A percentile compares a stretch with the other conserved stretches of the same genome.
phyloP scores from a whole-genome alignment of 2,888 invertebrate species.

The Lasioglossum calceatum region DNA sequence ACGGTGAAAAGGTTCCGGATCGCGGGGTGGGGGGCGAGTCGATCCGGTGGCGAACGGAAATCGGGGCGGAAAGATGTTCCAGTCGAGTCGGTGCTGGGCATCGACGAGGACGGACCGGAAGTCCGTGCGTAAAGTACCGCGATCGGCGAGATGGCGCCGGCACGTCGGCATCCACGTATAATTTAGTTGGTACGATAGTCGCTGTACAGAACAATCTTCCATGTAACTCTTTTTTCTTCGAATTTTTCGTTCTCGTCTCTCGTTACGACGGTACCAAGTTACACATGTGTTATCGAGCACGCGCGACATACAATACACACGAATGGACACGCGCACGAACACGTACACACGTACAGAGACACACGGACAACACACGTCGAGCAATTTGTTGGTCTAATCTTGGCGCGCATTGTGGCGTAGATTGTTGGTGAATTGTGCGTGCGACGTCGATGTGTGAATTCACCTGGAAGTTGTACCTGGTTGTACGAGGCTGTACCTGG shows the following conservation, averaged over 20 bases:
- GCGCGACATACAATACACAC: conserved; percentile 3
- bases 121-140: conserved; percentile 8
- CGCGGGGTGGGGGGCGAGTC: not conserved
- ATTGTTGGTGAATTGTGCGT: conserved; percentile 7
- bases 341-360: not conserved
- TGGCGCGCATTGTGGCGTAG: not conserved
- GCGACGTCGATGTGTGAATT: not conserved
- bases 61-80: conserved; percentile 24
- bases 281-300: conserved; percentile 29
- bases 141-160: conserved; percentile 37
- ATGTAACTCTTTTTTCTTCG: conserved; percentile 60
- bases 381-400: not conserved
- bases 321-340: not conserved
- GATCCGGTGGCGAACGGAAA: not conserved
- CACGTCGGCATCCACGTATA: conserved; percentile 54
- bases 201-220: conserved; percentile 77
- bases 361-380: not conserved
- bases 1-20: not conserved
- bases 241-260: conserved; percentile 59
- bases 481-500: not conserved
- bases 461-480: not conserved
- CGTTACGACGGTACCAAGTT: conserved; percentile 41
- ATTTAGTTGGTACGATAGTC: conserved; percentile 66
- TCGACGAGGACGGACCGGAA: conserved; percentile 29
- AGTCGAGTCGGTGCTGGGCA: conserved; percentile 43